Evolutionary conservation across 2,797 vertebrate genomes (phyloP).

Genomic region (Schizopygopsis malacanthus): DNA sequence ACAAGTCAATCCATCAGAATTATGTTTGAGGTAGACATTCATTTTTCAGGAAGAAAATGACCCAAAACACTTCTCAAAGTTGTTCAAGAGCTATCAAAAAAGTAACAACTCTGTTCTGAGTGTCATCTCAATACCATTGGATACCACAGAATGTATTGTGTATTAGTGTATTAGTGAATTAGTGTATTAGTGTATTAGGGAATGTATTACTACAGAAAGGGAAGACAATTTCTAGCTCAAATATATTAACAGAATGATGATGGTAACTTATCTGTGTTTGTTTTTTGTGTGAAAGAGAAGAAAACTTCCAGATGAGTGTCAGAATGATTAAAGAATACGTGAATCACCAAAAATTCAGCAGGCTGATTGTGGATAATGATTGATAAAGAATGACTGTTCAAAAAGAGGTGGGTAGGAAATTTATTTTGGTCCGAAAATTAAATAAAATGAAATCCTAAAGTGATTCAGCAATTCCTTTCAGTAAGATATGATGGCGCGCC

Average conservation of each 20-base stretch:
- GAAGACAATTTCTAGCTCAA: background rate
- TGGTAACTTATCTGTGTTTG: background rate
- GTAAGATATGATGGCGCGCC: slow-evolving; percentile 25
- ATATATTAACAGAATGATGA: background rate
- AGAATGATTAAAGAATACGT: background rate
- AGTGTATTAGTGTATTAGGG: background rate
- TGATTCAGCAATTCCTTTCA: slow-evolving; percentile 43
- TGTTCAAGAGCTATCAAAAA: slow-evolving; percentile 11
- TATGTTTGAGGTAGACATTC: background rate
- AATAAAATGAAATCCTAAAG: slow-evolving; percentile 37
- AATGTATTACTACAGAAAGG: background rate
- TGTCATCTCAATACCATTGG: slow-evolving; percentile 14
- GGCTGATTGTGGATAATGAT: background rate
- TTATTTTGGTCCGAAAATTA: slow-evolving; percentile 41
- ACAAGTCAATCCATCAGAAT: slow-evolving; percentile 18
- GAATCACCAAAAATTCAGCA: background rate
- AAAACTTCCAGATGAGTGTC: background rate
- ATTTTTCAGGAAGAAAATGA: slow-evolving; percentile 29
- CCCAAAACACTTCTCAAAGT: slow-evolving; percentile 12
- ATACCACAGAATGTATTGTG: slow-evolving; percentile 16
- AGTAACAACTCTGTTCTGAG: background rate
- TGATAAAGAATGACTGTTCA: slow-evolving; percentile 17
- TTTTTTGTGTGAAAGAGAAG: background rate
- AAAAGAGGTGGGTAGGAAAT: slow-evolving; percentile 29
- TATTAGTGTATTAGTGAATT: too few relatives aligned